phyloP scores from a whole-genome alignment of 2,113 vertebrate species.

The Lampris incognitus region DNA sequence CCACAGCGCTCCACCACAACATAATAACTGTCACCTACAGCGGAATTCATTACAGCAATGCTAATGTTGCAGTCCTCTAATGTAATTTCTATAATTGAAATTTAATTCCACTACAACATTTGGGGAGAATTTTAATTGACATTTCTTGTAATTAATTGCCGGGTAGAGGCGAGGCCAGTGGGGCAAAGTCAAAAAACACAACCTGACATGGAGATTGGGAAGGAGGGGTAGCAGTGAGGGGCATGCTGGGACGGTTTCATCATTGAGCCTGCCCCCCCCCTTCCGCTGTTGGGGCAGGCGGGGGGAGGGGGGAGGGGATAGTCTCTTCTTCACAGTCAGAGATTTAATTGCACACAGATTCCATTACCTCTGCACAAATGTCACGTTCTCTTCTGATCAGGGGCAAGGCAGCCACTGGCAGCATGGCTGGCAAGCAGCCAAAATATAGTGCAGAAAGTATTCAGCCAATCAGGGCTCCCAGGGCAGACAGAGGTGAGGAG shows the following conservation, averaged over 20 bases:
- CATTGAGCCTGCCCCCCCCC: constrained; percentile 78
- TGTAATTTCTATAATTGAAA: constrained; percentile 88
- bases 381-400: constrained; percentile 95
- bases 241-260: constrained; percentile 85
- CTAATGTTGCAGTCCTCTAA: constrained; percentile 80
- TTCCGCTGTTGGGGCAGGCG: constrained; percentile 77
- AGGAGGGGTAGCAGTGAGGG: constrained; percentile 68
- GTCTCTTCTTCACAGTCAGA: constrained; percentile 86
- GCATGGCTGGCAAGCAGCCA: constrained; percentile 85
- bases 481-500: constrained; percentile 72
- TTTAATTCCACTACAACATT: constrained; percentile 86
- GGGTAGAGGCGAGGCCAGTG: constrained; percentile 80
- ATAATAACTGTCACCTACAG: constrained; percentile 86
- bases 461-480: constrained; percentile 86
- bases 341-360: constrained; percentile 92
- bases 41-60: constrained; percentile 86
- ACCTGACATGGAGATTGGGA: constrained; percentile 85
- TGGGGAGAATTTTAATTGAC: constrained; percentile 87
- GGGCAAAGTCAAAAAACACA: constrained; percentile 85
- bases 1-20: constrained; percentile 44
- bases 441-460: constrained; percentile 87
- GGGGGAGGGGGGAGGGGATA: constrained; percentile 73
- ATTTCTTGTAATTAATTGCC: constrained; percentile 89
- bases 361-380: constrained; percentile 94
- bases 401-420: constrained; percentile 88